phyloP scores from a whole-genome alignment of 2,888 invertebrate species.

The Volucella inflata region DNA sequence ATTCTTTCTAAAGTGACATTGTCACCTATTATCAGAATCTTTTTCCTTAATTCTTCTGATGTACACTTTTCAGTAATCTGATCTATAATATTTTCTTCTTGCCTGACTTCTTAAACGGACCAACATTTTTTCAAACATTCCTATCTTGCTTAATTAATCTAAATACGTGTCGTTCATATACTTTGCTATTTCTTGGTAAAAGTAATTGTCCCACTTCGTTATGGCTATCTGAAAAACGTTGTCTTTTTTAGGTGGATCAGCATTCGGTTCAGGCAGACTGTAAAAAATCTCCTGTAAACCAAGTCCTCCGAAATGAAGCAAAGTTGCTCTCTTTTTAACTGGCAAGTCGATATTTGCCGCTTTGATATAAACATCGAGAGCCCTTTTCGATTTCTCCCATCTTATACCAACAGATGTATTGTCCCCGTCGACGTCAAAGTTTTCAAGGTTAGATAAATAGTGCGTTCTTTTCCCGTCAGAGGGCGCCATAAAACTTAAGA shows the following conservation, averaged over 20 bases:
- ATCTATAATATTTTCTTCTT: slow-evolving; percentile 63
- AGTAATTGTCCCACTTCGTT: slow-evolving; percentile 75
- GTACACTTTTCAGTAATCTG: slow-evolving; percentile 45
- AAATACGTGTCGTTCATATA: slow-evolving; percentile 78
- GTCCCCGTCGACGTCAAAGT: slow-evolving; percentile 6
- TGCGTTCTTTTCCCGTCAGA: too few relatives aligned
- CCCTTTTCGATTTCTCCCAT: slow-evolving; percentile 34
- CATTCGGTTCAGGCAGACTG: too few relatives aligned
- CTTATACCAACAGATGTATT: slow-evolving; percentile 19
- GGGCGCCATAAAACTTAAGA: too few relatives aligned
- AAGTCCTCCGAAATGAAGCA: slow-evolving; percentile 21
- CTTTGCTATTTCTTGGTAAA: slow-evolving; percentile 75
- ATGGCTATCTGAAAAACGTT: slow-evolving; percentile 72
- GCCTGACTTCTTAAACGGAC: slow-evolving; percentile 70
- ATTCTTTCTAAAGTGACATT: too few relatives aligned
- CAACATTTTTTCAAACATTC: slow-evolving; percentile 78
- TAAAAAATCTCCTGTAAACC: slow-evolving; percentile 33
- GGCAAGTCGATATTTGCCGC: slow-evolving; percentile 12
- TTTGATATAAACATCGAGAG: slow-evolving; percentile 16
- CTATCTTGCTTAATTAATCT: slow-evolving; percentile 76
- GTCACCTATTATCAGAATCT: not conserved
- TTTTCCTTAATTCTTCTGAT: too few relatives aligned
- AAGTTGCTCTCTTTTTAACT: slow-evolving; percentile 22
- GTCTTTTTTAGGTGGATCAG: not conserved
- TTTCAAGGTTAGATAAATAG: slow-evolving; percentile 5